Conservation (phyloP, 1,140 invertebrate species). For the Micrasema longulum region DNA sequence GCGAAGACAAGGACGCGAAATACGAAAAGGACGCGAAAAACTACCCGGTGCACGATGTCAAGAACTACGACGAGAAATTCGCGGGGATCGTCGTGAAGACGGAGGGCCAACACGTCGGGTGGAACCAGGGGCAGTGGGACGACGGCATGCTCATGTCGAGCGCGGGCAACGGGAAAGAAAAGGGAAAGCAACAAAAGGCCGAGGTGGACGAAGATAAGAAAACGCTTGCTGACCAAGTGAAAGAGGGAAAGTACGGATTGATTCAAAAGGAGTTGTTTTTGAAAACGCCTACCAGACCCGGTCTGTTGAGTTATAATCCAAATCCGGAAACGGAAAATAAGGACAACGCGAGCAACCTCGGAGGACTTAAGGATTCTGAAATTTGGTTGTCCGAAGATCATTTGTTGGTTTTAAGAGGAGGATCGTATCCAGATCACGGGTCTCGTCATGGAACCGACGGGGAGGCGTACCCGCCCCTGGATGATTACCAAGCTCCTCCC, state of each 20-base stretch:
- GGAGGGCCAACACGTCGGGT: constrained; percentile 65
- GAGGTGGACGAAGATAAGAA: constrained; percentile 80
- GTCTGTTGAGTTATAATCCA: constrained; percentile 81
- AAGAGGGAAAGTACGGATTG: constrained; percentile 89
- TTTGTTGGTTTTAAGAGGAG: constrained; percentile 84
- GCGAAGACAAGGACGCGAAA: constrained; percentile 45
- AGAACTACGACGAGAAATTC: constrained; percentile 61
- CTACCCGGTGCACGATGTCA: constrained; percentile 35
- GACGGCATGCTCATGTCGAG: constrained; percentile 75
- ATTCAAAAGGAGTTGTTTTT: constrained; percentile 87
- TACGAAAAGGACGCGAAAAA: constrained; percentile 56
- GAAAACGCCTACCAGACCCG: constrained; percentile 76
- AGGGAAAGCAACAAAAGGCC: constrained; percentile 69
- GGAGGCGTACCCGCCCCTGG: constrained; percentile 80
- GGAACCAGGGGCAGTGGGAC: constrained; percentile 72
- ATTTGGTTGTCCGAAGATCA: constrained; percentile 93
- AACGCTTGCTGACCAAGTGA: constrained; percentile 85
- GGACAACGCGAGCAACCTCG: constrained; percentile 82
- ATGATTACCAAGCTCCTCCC: constrained; percentile 82
- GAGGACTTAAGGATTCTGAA: constrained; percentile 83
- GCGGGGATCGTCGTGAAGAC: constrained; percentile 58
- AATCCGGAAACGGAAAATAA: constrained; percentile 81
- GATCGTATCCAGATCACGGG: constrained; percentile 71
- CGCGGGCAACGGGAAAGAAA: constrained; percentile 73
- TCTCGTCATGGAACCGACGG: constrained; percentile 59